Conservation (phyloP, 1,140 invertebrate species). For the Alviniconcha marisindica region DNA sequence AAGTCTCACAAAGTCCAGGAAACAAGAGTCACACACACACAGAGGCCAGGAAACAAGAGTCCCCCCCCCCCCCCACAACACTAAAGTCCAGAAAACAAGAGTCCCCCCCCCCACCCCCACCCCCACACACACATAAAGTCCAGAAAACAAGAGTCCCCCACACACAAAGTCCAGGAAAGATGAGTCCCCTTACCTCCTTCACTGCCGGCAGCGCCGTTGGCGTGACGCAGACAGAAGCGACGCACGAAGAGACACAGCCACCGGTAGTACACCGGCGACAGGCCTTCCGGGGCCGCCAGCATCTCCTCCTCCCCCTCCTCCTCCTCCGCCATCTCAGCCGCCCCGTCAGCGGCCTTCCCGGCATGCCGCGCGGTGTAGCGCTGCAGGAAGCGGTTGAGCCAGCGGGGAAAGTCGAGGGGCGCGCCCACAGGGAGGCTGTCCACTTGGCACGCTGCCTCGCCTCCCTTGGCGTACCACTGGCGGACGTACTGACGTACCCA, state of each 20-base stretch:
- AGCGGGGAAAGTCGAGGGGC: constrained; percentile 7
- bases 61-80: no score
- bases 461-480: neutral
- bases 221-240: neutral
- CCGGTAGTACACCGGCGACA: constrained; percentile 7
- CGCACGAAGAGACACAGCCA: constrained; percentile 23
- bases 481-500: constrained; percentile 35
- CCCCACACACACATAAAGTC: no score
- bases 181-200: neutral
- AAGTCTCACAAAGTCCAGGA: no score
- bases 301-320: neutral
- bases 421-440: constrained; percentile 1
- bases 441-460: neutral
- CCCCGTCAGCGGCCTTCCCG: neutral
- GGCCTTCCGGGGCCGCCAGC: constrained; percentile 9
- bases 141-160: no score
- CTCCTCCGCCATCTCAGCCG: neutral
- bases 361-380: neutral
- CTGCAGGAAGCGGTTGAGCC: neutral
- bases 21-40: no score
- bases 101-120: no score
- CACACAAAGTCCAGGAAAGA: no score
- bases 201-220: neutral
- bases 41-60: no score
- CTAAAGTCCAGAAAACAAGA: no score